Conservation (phyloP, 2,797 vertebrate species). For the Neomorphus geoffroyi region DNA sequence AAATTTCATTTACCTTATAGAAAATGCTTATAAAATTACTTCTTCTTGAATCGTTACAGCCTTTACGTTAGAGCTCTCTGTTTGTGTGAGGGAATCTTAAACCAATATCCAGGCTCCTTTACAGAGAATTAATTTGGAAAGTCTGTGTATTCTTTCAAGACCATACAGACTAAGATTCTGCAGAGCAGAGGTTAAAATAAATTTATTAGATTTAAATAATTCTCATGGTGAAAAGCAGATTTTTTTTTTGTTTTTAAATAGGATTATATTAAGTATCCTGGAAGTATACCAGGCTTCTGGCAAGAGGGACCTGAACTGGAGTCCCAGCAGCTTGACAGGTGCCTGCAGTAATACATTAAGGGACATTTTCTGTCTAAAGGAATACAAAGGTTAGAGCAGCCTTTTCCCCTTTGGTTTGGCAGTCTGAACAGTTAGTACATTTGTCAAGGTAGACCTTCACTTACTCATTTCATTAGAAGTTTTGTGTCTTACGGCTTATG, state of each 20-base stretch:
- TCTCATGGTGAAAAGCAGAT: not conserved
- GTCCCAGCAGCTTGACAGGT: not conserved
- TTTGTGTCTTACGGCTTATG: not conserved
- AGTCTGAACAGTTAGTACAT: not conserved
- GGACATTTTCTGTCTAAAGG: not conserved
- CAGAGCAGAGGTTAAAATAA: not conserved
- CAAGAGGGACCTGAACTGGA: not conserved
- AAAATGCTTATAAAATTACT: not conserved
- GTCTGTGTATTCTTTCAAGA: not conserved
- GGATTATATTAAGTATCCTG: not conserved
- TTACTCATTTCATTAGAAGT: not conserved
- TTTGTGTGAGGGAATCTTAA: not conserved
- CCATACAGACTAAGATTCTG: not conserved
- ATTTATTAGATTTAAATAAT: not conserved
- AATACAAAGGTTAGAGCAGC: not conserved
- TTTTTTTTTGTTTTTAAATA: too few relatives aligned
- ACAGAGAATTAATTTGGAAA: not conserved
- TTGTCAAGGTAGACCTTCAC: not conserved
- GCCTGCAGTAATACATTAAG: not conserved
- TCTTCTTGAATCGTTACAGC: not conserved
- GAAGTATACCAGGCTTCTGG: not conserved
- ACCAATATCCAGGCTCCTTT: not conserved
- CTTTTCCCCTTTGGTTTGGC: not conserved
- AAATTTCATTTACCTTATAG: conserved; percentile 9
- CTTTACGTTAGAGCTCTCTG: not conserved